A percentile compares a stretch with the other conserved stretches of the same genome.
These are phyloP conservation scores for Octodonta nipae DNA, from an alignment of 2,888 invertebrate genomes.

Conservation along the genomic window DNA sequence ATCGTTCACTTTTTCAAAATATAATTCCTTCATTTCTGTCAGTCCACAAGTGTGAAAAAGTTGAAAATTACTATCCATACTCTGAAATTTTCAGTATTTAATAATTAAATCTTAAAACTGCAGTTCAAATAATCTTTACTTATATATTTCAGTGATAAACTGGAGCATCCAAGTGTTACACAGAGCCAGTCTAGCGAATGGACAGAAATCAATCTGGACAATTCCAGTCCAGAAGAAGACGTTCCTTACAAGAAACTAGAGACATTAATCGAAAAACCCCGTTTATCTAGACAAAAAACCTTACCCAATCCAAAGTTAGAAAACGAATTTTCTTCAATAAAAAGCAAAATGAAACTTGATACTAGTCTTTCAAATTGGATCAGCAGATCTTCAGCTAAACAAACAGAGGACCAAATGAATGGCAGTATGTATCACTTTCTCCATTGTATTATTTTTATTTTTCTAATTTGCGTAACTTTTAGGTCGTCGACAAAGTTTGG, in stretches of 20 bases:
- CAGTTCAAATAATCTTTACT: background rate
- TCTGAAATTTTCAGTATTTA: too few relatives aligned
- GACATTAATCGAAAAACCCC: slow-evolving; percentile 27
- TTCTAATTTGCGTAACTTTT: slow-evolving; percentile 10
- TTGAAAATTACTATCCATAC: too few relatives aligned
- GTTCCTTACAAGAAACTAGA: slow-evolving; percentile 37
- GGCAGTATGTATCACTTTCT: slow-evolving; percentile 26
- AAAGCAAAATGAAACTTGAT: slow-evolving; percentile 36
- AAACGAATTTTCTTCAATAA: slow-evolving; percentile 26
- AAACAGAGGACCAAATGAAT: slow-evolving; percentile 31
- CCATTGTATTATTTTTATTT: background rate
- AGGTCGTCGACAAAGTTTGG: slow-evolving; percentile 58
- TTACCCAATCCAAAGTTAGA: slow-evolving; percentile 35
- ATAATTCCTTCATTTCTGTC: too few relatives aligned
- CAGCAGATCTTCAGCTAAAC: slow-evolving; percentile 39
- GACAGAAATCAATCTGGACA: slow-evolving; percentile 60
- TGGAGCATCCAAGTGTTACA: slow-evolving; percentile 19
- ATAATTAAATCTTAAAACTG: too few relatives aligned
- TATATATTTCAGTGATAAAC: slow-evolving; percentile 16
- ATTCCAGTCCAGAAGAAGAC: slow-evolving; percentile 52
- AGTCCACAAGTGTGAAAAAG: too few relatives aligned
- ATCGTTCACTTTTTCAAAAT: too few relatives aligned
- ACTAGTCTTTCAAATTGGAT: slow-evolving; percentile 44
- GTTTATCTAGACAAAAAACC: slow-evolving; percentile 38
- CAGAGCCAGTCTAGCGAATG: slow-evolving; percentile 46